Evolutionary conservation across 2,888 invertebrate genomes (phyloP), one percentile per base, ranked within the genome.

Genomic region (Drosophila niveifrons): DNA sequence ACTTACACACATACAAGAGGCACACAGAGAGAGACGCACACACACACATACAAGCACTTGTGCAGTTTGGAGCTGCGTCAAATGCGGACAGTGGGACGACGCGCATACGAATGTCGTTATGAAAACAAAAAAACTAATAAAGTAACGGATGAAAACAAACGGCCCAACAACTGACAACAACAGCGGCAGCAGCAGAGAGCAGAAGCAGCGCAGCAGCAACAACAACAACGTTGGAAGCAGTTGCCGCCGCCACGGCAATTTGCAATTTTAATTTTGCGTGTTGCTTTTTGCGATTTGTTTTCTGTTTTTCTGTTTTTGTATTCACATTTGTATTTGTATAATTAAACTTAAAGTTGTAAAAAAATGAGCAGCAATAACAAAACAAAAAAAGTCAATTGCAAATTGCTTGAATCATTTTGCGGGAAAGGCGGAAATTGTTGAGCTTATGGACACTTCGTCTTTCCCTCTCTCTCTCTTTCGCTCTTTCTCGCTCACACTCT

Each of bases 81-180:
- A 67, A 57, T 68, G 73, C 52, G 74, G 64, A 78, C 74, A 78
- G 58, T 73, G 74, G 62, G 58, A 68, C 78, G 61, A 71, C 58
- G 82, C 73, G 76, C 76, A 74, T 72, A 79, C 89, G 88, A 88
- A 88, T 83, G 75, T 72, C 76, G 88, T 78, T 84, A 88, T 80
- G 79, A 89, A 88, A 88, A 88, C 90, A 88, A 88, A 89, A 85
- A 84, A 79, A 75, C 88, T 77, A 88, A 86, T 88, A 87, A 88
- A 88, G 79, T 70, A 76, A 82, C 84, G 69, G 82, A 89, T 80
- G 80, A 89, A 84, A 89, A 89, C 87, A 86, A 80, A 82, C 75
- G 59, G 75, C 28, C 50, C 68, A 76, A 52, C 73, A 59, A 31
- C 64, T 29, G 51, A 52, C 59, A 29, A 28, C 47, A 34, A 53